phyloP scores from a whole-genome alignment of 1,140 invertebrate species.

The Oncopeltus fasciatus region DNA sequence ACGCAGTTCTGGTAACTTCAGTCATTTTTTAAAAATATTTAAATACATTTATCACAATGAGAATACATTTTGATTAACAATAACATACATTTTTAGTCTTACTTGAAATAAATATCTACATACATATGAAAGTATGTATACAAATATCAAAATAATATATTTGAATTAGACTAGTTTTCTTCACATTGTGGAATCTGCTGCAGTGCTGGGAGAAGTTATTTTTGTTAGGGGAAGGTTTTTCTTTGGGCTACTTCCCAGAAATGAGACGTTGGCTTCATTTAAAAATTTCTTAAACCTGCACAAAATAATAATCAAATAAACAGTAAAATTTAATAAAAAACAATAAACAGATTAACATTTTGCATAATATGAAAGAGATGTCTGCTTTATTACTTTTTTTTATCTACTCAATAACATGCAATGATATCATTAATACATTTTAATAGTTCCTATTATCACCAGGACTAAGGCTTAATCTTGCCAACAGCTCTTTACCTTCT shows the following conservation, averaged over 20 bases:
- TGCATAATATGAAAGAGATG: too few species aligned
- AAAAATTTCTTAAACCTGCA: constrained; percentile 57
- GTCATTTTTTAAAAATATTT: too few species aligned
- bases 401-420: too few species aligned
- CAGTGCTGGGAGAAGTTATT: constrained; percentile 42
- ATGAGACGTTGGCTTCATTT: constrained; percentile 43
- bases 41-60: neutral
- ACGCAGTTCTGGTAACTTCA: neutral
- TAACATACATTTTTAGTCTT: too few species aligned
- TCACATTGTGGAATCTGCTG: constrained; percentile 8
- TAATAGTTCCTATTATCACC: too few species aligned
- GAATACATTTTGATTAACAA: neutral
- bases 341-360: too few species aligned
- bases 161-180: neutral
- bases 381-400: too few species aligned
- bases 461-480: too few species aligned
- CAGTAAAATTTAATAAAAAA: too few species aligned
- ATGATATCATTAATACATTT: too few species aligned
- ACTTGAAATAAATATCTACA: neutral
- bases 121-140: neutral
- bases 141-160: neutral
- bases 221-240: constrained; percentile 54
- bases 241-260: constrained; percentile 46
- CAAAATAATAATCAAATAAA: too few species aligned
- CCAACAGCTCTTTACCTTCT: too few species aligned